Evolutionary conservation across 2,797 vertebrate species (phyloP).

Genomic region (Melanotaenia maccullochi): DNA sequence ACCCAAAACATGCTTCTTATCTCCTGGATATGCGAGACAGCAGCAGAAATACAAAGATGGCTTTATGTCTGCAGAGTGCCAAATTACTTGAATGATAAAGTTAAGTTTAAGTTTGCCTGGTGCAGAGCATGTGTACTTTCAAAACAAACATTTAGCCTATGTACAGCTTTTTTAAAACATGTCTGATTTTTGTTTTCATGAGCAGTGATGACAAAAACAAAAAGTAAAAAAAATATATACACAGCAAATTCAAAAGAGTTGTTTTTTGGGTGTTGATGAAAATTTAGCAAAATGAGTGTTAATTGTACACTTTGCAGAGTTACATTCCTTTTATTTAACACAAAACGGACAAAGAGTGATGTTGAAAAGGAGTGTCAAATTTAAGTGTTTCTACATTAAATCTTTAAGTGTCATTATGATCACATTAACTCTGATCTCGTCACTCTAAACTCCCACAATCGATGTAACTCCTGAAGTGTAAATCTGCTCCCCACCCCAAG

Average conservation of each 20-base stretch:
- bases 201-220: not conserved
- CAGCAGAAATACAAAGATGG: slow-evolving; percentile 13
- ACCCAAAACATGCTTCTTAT: slow-evolving; percentile 42
- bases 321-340: too few species aligned
- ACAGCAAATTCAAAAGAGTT: too few species aligned
- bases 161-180: not conserved
- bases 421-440: too few species aligned
- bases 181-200: not conserved
- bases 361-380: too few species aligned
- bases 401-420: too few species aligned
- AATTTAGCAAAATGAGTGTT: too few species aligned
- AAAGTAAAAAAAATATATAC: slow-evolving; percentile 16
- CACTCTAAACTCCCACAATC: not conserved
- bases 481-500: not conserved
- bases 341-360: too few species aligned
- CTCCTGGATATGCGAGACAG: slow-evolving; percentile 16
- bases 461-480: not conserved
- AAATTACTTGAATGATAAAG: slow-evolving; percentile 7
- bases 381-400: too few species aligned
- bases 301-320: too few species aligned
- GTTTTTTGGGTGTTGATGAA: too few species aligned
- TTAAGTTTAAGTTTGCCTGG: not conserved
- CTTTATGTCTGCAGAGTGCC: slow-evolving; percentile 3
- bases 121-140: not conserved
- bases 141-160: too few species aligned